Evolutionary conservation across 2,113 vertebrate species (phyloP).

Genomic region (Sebastes schlegelii): DNA sequence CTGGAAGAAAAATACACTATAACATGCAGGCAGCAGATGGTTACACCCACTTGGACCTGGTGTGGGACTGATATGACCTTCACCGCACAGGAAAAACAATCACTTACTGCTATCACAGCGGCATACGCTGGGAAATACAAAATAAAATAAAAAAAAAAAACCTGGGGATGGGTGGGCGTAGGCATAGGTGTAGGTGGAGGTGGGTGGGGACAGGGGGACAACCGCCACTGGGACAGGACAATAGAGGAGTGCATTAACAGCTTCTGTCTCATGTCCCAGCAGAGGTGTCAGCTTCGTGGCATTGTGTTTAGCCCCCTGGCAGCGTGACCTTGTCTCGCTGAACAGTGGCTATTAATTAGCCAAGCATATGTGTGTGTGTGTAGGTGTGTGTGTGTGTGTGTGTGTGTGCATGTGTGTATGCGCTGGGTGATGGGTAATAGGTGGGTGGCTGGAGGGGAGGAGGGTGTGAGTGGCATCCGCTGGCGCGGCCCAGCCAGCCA

Average conservation of each 20-base stretch:
- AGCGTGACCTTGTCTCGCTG: conserved; percentile 67
- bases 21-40: conserved; percentile 21
- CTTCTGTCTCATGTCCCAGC: conserved; percentile 45
- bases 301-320: conserved; percentile 64
- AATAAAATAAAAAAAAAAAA: not conserved
- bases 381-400: conserved; percentile 22
- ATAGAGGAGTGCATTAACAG: conserved; percentile 52
- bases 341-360: conserved; percentile 77
- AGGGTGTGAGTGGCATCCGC: conserved; percentile 57
- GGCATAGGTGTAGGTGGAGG: not conserved
- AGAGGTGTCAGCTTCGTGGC: conserved; percentile 64
- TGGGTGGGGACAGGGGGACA: conserved; percentile 15
- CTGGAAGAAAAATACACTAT: not conserved
- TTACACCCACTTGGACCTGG: conserved; percentile 21
- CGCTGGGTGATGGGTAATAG: conserved; percentile 40
- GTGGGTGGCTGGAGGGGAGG: conserved; percentile 39
- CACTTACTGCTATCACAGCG: not conserved
- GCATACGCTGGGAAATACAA: not conserved
- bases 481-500: not conserved
- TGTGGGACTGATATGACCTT: conserved; percentile 44
- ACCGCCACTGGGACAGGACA: conserved; percentile 36
- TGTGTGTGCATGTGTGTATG: conserved; percentile 13
- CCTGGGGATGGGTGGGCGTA: not conserved
- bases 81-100: conserved; percentile 10
- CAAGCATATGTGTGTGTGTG: conserved; percentile 29